Base-by-base conservation (phyloP, 2,797 vertebrate species). In the Pachyuromys duprasi region DNA sequence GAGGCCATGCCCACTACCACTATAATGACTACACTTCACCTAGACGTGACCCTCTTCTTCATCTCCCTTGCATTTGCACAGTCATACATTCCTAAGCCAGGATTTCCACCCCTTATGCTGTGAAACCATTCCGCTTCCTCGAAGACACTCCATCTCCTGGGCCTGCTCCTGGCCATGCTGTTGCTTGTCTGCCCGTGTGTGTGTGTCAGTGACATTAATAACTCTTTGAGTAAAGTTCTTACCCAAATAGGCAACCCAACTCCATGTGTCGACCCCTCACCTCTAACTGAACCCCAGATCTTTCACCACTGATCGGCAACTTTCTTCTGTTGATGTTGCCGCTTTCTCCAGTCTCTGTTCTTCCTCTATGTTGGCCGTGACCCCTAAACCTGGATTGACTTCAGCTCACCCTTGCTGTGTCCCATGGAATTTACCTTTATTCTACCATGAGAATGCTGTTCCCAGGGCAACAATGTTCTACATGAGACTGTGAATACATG, bases 371-470 rank as follows among this genome's bases (percentile, higher is more conserved):
- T 9, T 26, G 45, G 6, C 8, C 79, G 31, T 9, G 8, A 45
- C 2, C 0, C 13, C 78, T 60, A 70, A 15, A 11, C 36, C 75
- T 33, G 17, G 55, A 11, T 60, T 33, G 17, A 31, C 9, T 9
- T 42, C 36, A 13, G 5, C 11, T 3, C 13, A 11, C 22, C 53
- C 28, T 91, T 36, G 18, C 39, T 14, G 55, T 12, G 28, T 26
- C 72, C 49, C 57, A 5, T 0, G 3, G 91, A 86, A 94, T 91
- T 65, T 60, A n/a, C 45, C 81, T 87, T 57, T 95, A 78, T 93
- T 79, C n/a, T 86, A 3, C 13, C 69, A 76, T 42, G 0, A 86
- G 72, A 96, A 96, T 84, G 74, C 18, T 0, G 94, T 96, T 96
- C 31, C 94, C 90, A 42, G 8, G 94, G 96, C 5, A 67, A 92